phyloP scores from a whole-genome alignment of 2,797 vertebrate species.

The Sitta carolinensis region DNA sequence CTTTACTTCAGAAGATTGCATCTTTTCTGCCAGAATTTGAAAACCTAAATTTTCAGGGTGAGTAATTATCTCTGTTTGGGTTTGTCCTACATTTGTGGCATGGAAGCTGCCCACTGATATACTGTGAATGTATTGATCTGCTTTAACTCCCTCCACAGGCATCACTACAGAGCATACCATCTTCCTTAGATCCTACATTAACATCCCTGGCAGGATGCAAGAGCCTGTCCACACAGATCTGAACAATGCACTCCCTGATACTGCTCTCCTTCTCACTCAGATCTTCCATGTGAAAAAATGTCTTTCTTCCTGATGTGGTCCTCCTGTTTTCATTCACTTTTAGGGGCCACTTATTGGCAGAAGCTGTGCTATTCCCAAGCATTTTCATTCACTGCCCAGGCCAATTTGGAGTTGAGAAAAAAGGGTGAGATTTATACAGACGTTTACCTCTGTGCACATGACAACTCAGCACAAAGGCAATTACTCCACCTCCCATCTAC shows the following conservation, averaged over 20 bases:
- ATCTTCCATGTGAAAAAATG: background rate
- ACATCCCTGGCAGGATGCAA: background rate
- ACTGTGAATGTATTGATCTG: background rate
- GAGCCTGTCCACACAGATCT: background rate
- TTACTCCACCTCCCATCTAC: background rate
- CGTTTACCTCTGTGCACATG: background rate
- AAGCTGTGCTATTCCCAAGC: background rate
- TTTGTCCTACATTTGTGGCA: background rate
- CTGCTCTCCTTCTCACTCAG: background rate
- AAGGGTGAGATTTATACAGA: background rate
- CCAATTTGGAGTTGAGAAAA: background rate
- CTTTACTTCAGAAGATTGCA: background rate
- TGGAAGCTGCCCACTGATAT: accelerated
- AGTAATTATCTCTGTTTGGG: background rate
- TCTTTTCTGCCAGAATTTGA: background rate
- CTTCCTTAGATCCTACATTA: background rate
- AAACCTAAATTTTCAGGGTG: background rate
- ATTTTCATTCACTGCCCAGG: background rate
- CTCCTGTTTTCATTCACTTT: background rate
- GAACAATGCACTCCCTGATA: background rate
- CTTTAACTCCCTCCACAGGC: background rate
- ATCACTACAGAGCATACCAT: background rate
- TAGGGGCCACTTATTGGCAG: background rate
- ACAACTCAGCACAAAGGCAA: background rate
- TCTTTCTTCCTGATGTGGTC: background rate